Evolutionary conservation across 2,888 invertebrate genomes (phyloP).

Genomic region (Carterocephalus palaemon): DNA sequence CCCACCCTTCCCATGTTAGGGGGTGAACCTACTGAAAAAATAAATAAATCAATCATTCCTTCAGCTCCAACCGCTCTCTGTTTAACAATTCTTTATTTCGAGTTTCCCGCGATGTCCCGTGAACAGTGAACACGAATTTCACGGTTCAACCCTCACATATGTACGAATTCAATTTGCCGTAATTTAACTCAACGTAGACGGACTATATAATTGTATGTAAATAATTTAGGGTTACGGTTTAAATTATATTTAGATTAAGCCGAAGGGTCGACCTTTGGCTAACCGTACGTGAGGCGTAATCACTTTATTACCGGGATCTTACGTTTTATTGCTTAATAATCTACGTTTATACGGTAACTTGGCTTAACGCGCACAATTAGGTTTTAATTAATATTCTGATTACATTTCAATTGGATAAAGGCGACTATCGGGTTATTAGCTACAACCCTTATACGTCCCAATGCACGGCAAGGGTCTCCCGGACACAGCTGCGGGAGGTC

Average conservation of each 20-base stretch:
- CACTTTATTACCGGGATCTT: conserved; percentile 30
- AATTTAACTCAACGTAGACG: conserved; percentile 1
- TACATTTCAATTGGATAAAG: too few relatives aligned
- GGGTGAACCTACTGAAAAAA: too few relatives aligned
- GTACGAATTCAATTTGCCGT: background rate
- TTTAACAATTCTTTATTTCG: too few relatives aligned
- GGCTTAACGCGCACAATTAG: background rate
- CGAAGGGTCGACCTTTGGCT: conserved; percentile 28
- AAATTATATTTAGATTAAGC: conserved; percentile 35
- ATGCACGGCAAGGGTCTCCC: too few relatives aligned
- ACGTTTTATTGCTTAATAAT: conserved; percentile 21
- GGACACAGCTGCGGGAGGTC: too few relatives aligned
- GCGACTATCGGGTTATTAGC: too few relatives aligned
- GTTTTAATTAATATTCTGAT: background rate
- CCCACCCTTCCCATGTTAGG: too few relatives aligned
- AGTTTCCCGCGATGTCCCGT: too few relatives aligned
- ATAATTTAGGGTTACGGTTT: conserved; percentile 33
- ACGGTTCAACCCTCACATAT: background rate
- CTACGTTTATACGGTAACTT: background rate
- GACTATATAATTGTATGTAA: conserved; percentile 22
- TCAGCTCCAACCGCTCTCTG: too few relatives aligned
- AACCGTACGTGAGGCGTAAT: conserved; percentile 32
- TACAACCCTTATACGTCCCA: too few relatives aligned
- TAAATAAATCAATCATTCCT: too few relatives aligned
- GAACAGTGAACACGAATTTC: too few relatives aligned